phyloP scores from a whole-genome alignment of 2,888 invertebrate species.

The Physocephala rufipes region DNA sequence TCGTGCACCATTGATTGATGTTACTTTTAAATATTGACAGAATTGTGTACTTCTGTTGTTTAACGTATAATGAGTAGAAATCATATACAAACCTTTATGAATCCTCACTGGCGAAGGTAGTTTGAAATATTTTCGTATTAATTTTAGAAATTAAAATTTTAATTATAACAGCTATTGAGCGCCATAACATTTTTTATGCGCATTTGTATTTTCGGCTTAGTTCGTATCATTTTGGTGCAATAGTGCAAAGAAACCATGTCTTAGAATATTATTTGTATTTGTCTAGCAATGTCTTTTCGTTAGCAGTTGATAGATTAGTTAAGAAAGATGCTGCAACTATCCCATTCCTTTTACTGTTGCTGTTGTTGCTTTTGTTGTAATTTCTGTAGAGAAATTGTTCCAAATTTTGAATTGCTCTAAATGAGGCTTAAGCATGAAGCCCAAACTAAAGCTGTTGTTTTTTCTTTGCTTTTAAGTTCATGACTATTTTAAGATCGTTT shows the following conservation, averaged over 20 bases:
- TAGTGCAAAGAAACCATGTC: slow-evolving; percentile 31
- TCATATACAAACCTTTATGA: slow-evolving; percentile 15
- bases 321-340: no score
- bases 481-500: slow-evolving; percentile 14
- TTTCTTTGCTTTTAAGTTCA: not conserved
- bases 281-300: not conserved
- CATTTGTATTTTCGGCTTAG: slow-evolving; percentile 23
- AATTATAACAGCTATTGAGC: slow-evolving; percentile 12
- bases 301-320: not conserved
- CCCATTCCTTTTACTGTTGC: no score
- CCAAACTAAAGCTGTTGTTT: slow-evolving; percentile 18
- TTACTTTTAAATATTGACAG: no score
- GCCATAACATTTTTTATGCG: not conserved
- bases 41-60: no score
- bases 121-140: slow-evolving; percentile 17
- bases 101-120: not conserved
- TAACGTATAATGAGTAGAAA: no score
- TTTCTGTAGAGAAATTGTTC: slow-evolving; percentile 1
- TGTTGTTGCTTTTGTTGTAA: slow-evolving; percentile 23
- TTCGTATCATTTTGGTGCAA: slow-evolving; percentile 25
- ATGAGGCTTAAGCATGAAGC: no score
- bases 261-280: slow-evolving; percentile 9
- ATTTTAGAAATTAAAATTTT: slow-evolving; percentile 21
- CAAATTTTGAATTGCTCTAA: not conserved
- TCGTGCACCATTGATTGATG: no score